phyloP scores from a whole-genome alignment of 37 sponge, comb jelly and placozoan genomes.

The Bolinopsis microptera region DNA sequence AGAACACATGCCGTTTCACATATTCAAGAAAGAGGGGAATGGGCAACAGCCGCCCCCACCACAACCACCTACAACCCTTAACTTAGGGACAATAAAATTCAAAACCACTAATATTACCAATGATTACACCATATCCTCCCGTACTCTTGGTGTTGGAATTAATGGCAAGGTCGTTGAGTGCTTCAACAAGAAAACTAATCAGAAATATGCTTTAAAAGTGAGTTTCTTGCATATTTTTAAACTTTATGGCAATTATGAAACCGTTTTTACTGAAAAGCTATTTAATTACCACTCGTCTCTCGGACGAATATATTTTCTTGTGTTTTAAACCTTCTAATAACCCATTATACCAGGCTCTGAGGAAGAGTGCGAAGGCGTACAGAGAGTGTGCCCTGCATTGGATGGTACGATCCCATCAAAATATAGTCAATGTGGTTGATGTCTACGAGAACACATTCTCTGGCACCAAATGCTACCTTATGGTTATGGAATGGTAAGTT shows the following conservation, averaged over 20 bases:
- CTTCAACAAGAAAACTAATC: conserved; percentile 72
- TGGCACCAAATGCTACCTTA: conserved; percentile 81
- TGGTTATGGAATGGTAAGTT: conserved; percentile 97
- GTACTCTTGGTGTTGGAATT: conserved; percentile 87
- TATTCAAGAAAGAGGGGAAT: conserved; percentile 32
- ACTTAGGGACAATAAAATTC: conserved; percentile 30
- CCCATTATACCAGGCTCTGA: neutral
- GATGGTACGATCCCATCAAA: conserved; percentile 76
- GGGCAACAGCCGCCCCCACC: neutral
- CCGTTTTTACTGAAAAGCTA: no score
- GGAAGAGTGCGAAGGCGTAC: conserved; percentile 77
- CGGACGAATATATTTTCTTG: no score
- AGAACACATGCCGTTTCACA: conserved; percentile 52
- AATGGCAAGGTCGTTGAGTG: conserved; percentile 96
- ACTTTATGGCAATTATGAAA: no score
- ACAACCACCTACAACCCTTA: neutral
- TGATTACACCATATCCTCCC: conserved; percentile 82
- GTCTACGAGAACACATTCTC: conserved; percentile 91
- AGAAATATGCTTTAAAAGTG: conserved; percentile 87
- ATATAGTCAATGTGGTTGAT: conserved; percentile 94
- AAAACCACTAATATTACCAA: conserved; percentile 76
- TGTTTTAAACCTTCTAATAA: neutral
- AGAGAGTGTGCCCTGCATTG: conserved; percentile 94
- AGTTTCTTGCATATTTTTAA: no score
- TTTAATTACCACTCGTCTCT: neutral